A percentile compares a stretch with the other conserved stretches of the same genome.
These are phyloP conservation scores for Terrapene triunguis DNA, from an alignment of 2,113 vertebrate genomes.

Conservation along the genomic window DNA sequence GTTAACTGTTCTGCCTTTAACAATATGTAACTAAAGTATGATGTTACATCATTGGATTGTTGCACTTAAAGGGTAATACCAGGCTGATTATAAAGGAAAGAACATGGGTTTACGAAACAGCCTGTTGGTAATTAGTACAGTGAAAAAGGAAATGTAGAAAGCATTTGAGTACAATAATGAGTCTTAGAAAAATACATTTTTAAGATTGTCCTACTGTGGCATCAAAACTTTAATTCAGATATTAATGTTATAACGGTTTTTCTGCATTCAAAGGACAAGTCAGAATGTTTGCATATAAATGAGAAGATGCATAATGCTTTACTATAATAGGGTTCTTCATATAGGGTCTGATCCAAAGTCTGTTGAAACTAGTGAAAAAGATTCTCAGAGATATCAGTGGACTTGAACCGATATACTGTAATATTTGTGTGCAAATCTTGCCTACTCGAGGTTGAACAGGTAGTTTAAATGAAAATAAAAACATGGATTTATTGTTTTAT, in stretches of 20 bases:
- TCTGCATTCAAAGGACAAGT: neutral
- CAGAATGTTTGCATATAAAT: neutral
- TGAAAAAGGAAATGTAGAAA: rapidly evolving
- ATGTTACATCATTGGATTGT: rapidly evolving
- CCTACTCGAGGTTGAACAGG: neutral
- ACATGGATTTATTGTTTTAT: too few relatives aligned
- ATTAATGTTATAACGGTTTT: neutral
- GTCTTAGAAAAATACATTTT: neutral
- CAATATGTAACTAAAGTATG: neutral
- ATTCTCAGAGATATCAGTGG: neutral
- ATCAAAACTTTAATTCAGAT: neutral
- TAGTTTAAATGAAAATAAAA: neutral
- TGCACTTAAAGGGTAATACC: rapidly evolving
- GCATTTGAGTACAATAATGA: neutral
- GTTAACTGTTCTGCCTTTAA: neutral
- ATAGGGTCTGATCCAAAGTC: neutral
- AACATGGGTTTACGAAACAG: rapidly evolving
- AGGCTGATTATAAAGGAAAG: neutral
- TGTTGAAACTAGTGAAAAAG: neutral
- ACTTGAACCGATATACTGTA: neutral
- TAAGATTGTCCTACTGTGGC: neutral
- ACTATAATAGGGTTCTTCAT: neutral
- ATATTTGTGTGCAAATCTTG: neutral
- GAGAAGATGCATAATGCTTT: neutral
- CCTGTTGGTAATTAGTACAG: neutral